Evolutionary conservation across 2,888 invertebrate species (phyloP).

Genomic region (Villa cingulata): DNA sequence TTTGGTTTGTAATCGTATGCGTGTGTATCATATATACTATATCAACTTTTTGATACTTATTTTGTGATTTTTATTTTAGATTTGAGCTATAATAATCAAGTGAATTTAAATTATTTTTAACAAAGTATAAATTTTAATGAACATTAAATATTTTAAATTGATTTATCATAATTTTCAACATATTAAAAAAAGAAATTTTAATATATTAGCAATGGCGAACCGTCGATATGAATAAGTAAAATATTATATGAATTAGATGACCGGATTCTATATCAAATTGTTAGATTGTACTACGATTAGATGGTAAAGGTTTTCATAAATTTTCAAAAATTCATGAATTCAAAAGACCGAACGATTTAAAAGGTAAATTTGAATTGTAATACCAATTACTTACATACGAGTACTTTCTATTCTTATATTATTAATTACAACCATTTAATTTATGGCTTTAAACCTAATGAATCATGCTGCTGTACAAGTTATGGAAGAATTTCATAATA

Average conservation of each 20-base stretch:
- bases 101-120: too few relatives aligned
- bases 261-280: constrained; percentile 68
- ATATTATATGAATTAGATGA: constrained; percentile 65
- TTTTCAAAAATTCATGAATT: constrained; percentile 71
- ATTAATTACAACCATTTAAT: too few relatives aligned
- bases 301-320: constrained; percentile 87
- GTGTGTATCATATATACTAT: too few relatives aligned
- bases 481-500: constrained; percentile 71
- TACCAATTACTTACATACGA: too few relatives aligned
- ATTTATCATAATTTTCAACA: background rate
- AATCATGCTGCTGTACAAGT: constrained; percentile 70
- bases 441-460: constrained; percentile 66
- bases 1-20: too few relatives aligned
- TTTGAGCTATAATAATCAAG: too few relatives aligned
- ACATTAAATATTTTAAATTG: background rate
- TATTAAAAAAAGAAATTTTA: background rate
- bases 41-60: too few relatives aligned
- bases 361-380: constrained; percentile 33
- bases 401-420: too few relatives aligned
- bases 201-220: constrained; percentile 46
- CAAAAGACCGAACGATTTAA: constrained; percentile 69
- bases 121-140: too few relatives aligned
- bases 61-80: too few relatives aligned
- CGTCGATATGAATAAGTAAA: constrained; percentile 64
- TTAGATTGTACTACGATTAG: constrained; percentile 77